Conservation (phyloP, 1,140 invertebrate genomes). For the Neotoxoptera formosana region DNA sequence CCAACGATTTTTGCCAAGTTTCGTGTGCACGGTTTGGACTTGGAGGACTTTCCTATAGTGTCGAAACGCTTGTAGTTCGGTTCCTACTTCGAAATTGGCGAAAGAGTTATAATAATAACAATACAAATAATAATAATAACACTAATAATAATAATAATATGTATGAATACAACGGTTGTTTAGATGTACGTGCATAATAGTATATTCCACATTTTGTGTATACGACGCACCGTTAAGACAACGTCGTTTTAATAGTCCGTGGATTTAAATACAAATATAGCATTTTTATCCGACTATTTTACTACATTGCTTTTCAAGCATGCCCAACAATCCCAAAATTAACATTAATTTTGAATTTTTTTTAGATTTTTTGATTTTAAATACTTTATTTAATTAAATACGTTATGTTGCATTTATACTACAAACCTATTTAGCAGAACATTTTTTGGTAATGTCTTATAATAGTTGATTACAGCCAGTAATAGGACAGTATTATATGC, state of each 20-base stretch:
- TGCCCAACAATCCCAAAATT: too few species aligned
- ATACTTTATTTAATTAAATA: background rate
- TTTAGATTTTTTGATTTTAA: background rate
- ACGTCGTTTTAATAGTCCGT: background rate
- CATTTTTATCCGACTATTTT: background rate
- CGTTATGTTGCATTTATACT: background rate
- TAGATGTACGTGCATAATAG: background rate
- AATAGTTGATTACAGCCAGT: too few species aligned
- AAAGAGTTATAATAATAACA: too few species aligned
- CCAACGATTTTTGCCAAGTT: slow-evolving; percentile 4
- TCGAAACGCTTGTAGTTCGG: background rate
- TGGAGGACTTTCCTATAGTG: background rate
- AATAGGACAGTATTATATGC: background rate
- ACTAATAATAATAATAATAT: background rate
- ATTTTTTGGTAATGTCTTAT: too few species aligned
- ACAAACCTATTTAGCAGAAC: too few species aligned
- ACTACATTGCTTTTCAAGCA: too few species aligned
- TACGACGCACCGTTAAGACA: background rate
- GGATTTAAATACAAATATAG: background rate
- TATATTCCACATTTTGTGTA: background rate
- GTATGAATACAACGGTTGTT: background rate
- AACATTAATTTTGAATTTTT: background rate
- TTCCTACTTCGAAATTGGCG: background rate
- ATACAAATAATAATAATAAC: too few species aligned
- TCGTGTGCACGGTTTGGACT: background rate